A percentile compares a stretch with the other conserved stretches of the same genome.
phyloP scores from a whole-genome alignment of 2,113 vertebrate species.

The human region GRCh38 chr13:86949001-86949500 shows the following conservation, averaged over 20 bases:
- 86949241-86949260: neutral
- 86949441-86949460: neutral
- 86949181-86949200: neutral
- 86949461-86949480: neutral
- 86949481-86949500: neutral
- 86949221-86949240: neutral
- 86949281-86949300: neutral
- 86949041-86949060: constrained; percentile 36
- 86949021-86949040: constrained; percentile 26
- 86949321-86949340: neutral
- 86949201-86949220: neutral
- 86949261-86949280: neutral
- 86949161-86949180: neutral
- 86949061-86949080: neutral
- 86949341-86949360: neutral
- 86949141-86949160: neutral
- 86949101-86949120: neutral
- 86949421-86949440: neutral
- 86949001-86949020: constrained; percentile 61
- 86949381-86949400: neutral
- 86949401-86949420: neutral
- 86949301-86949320: neutral
- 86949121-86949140: neutral
- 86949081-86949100: neutral
- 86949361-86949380: neutral